Conservation (phyloP, 2,113 vertebrate genomes). For the Microtus oregoni region DNA sequence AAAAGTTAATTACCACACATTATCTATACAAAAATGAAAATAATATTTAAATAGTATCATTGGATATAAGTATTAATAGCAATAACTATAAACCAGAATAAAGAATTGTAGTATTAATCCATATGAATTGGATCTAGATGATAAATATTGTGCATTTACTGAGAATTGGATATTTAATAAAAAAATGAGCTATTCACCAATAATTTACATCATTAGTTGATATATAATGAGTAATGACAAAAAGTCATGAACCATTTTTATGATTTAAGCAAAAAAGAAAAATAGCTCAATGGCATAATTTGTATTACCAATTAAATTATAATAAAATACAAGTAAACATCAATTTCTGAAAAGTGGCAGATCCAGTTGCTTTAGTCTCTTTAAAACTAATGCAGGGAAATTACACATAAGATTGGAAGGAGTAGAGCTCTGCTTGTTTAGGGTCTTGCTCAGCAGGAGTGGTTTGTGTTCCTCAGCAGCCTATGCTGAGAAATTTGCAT, state of each 20-base stretch:
- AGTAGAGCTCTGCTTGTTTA: not conserved
- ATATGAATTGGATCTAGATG: not conserved
- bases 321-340: not conserved
- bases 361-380: not conserved
- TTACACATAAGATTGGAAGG: not conserved
- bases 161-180: constrained; percentile 57
- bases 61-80: not conserved
- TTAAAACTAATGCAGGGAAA: no score
- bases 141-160: not conserved
- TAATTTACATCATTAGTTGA: constrained; percentile 48
- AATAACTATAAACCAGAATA: not conserved
- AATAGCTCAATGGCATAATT: not conserved
- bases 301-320: not conserved
- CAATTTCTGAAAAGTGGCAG: not conserved
- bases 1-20: constrained; percentile 31
- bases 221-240: not conserved
- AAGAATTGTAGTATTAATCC: not conserved
- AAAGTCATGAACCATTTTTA: not conserved
- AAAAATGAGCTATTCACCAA: not conserved
- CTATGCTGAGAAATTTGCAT: accelerated
- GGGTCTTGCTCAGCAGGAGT: accelerated
- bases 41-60: constrained; percentile 24
- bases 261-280: not conserved
- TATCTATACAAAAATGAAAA: constrained; percentile 43
- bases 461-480: not conserved